Percentiles rank a stretch among this genome's conserved stretches.
These are phyloP conservation scores for Rhinatrema bivittatum DNA, from an alignment of 2,797 vertebrate species.

Conservation along the genomic window DNA sequence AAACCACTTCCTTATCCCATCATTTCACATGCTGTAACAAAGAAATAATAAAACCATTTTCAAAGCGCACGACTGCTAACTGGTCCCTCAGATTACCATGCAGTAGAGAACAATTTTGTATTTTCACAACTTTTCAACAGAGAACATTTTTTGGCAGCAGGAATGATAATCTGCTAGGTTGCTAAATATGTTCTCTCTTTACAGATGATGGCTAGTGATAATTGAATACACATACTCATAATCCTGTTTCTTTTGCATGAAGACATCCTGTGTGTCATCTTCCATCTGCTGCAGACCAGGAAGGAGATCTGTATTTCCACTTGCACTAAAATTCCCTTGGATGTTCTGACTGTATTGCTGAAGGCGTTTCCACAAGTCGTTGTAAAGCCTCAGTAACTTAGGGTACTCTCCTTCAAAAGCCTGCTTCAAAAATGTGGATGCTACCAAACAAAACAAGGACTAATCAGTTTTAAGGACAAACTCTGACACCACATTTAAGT, in stretches of 20 bases:
- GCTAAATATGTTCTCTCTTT: neutral
- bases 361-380: slow-evolving; percentile 92
- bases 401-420: slow-evolving; percentile 94
- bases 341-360: slow-evolving; percentile 83
- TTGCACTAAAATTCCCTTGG: slow-evolving; percentile 62
- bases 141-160: too few relatives aligned
- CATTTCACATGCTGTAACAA: too few relatives aligned
- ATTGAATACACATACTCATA: slow-evolving; percentile 72
- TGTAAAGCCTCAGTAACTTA: slow-evolving; percentile 87
- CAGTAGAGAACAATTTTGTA: too few relatives aligned
- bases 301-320: slow-evolving; percentile 55
- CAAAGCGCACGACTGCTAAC: too few relatives aligned
- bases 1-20: too few relatives aligned
- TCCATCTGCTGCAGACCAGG: slow-evolving; percentile 66
- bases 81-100: too few relatives aligned
- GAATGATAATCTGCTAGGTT: too few relatives aligned
- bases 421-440: slow-evolving; percentile 87
- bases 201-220: neutral
- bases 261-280: slow-evolving; percentile 71
- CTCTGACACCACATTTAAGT: neutral
- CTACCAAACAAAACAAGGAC: slow-evolving; percentile 50
- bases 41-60: too few relatives aligned
- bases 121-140: too few relatives aligned
- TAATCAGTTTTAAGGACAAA: neutral
- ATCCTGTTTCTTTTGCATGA: slow-evolving; percentile 70